These are phyloP conservation scores for Mesembrinibis cayennensis DNA, from an alignment of 2,113 vertebrate species.

Conservation along the genomic window DNA sequence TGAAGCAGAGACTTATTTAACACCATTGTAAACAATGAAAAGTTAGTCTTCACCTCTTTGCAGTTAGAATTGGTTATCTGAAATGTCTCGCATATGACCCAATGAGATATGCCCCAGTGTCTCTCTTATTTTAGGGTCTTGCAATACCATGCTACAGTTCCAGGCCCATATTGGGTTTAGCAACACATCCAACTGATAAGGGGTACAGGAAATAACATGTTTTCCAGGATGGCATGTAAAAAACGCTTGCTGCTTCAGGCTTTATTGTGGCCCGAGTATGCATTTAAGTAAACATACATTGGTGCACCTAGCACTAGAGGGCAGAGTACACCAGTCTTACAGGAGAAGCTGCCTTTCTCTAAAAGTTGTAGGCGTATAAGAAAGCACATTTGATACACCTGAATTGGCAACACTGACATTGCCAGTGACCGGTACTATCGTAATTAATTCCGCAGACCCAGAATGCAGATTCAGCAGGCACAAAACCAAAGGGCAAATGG, in stretches of 20 bases:
- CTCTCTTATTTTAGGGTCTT: neutral
- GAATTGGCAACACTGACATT: slow-evolving; percentile 31
- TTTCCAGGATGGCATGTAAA: neutral
- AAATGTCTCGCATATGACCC: neutral
- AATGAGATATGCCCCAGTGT: neutral
- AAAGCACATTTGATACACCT: slow-evolving; percentile 9
- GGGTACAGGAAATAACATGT: neutral
- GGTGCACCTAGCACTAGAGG: slow-evolving; percentile 34
- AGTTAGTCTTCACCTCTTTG: neutral
- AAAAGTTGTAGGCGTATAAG: neutral
- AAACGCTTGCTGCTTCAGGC: neutral
- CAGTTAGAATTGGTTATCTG: neutral
- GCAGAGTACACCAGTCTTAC: neutral
- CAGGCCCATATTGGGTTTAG: neutral
- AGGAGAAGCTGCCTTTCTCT: neutral
- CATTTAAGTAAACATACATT: neutral
- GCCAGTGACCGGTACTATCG: neutral
- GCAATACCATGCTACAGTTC: neutral
- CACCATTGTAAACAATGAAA: neutral
- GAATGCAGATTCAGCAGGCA: slow-evolving; percentile 50
- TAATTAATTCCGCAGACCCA: slow-evolving; percentile 27
- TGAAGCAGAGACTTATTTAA: neutral
- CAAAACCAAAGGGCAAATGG: slow-evolving; percentile 59
- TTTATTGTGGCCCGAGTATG: neutral
- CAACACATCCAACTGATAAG: neutral